Conservation (phyloP, 2,888 invertebrate species). For the Eremobia ochroleuca region DNA sequence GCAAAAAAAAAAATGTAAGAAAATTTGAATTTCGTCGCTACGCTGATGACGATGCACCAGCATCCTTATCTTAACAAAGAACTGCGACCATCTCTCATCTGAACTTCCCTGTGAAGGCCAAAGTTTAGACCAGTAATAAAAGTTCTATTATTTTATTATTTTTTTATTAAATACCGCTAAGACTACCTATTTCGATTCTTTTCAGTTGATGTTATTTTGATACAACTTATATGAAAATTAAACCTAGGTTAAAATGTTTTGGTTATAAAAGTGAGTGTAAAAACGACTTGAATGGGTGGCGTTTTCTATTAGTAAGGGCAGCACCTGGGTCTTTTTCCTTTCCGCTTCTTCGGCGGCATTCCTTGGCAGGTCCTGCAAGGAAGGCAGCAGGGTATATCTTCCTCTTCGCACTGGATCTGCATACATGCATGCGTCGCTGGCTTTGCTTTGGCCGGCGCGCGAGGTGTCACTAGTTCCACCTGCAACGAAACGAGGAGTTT, state of each 20-base stretch:
- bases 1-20: neutral
- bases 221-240: constrained; percentile 8
- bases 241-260: neutral
- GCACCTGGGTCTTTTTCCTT: constrained; percentile 68
- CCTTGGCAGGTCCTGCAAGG: constrained; percentile 80
- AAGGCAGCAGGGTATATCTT: constrained; percentile 82
- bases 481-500: constrained; percentile 75
- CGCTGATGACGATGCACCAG: neutral
- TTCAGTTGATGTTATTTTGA: constrained; percentile 26
- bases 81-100: no score
- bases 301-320: constrained; percentile 61
- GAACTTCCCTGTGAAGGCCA: neutral
- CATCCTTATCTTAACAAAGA: neutral
- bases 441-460: constrained; percentile 91
- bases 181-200: constrained; percentile 9
- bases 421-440: constrained; percentile 92
- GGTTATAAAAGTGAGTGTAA: neutral
- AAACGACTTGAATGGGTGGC: neutral
- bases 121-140: neutral
- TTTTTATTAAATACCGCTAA: neutral
- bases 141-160: neutral
- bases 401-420: constrained; percentile 93
- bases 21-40: neutral
- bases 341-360: constrained; percentile 69
- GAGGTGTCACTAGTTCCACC: constrained; percentile 94